Base-by-base conservation (phyloP, 2,113 vertebrate species). In the Phalacrocorax aristotelis region DNA sequence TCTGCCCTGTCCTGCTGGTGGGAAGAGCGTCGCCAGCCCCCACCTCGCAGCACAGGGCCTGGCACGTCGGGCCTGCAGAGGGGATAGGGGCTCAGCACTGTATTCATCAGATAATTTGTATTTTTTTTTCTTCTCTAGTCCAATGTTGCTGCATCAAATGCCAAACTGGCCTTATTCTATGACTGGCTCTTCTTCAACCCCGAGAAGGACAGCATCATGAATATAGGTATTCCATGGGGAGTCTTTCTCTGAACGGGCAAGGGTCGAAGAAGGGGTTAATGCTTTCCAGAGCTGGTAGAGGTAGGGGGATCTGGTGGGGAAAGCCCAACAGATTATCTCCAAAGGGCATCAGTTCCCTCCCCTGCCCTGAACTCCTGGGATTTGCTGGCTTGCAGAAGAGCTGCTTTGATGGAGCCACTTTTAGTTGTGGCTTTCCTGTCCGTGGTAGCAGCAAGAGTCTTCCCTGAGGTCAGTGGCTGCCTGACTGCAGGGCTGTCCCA, bases 181-280 rank as follows among this genome's bases (percentile, higher is more conserved):
- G 99, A 99, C 92, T 99, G 99, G 99, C 98, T 99, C 32, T 99
- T 99, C 98, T 99, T 99, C 98, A 99, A 98, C 87, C 99, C 99
- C 0, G 99, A 99, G 95, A 99, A 99, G 95, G 99, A 99, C 98
- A 99, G 99, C 98, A 99, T 99, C 97, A 99, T 99, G 99, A 99
- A 99, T 93, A 99, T 99, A 58, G 99, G 99, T 99, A 95, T 3
- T 13, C 4, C 2, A 0, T 4, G 7, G 34, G 27, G 42, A 22
- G 17, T 1, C 29, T 34, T 14, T 3, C n/a, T 11, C 17, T 1
- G 8, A 4, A 15, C 0, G 23, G 29, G 19, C 26, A 21, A 8
- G 40, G n/a, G 12, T 5, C 4, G 4, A 11, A 11, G 22, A 11
- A 42, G 54, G 92, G 49, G 26, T 23, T 51, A 22, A 30, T 7